Evolutionary conservation across 2,113 vertebrate species (phyloP).

Genomic region (Cololabis saira): DNA sequence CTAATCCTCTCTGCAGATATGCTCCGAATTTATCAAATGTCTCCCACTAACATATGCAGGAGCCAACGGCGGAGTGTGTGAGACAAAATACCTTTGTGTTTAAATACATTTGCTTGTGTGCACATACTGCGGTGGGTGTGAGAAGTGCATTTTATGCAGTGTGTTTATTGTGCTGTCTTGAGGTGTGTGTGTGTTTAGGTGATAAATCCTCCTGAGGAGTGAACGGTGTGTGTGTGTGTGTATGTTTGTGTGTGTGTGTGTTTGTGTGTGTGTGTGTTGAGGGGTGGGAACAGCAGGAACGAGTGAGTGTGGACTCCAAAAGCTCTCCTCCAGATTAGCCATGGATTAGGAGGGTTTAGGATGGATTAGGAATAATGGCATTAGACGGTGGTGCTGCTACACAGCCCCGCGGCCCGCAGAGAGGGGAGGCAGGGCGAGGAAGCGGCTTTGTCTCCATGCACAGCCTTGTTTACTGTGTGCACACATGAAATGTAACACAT

Average conservation of each 20-base stretch:
- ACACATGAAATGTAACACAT: conserved; percentile 38
- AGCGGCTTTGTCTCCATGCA: conserved; percentile 68
- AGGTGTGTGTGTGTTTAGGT: conserved; percentile 43
- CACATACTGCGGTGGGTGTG: conserved; percentile 44
- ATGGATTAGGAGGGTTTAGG: conserved; percentile 80
- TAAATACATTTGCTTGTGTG: conserved; percentile 36
- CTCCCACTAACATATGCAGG: conserved; percentile 76
- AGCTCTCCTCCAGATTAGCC: conserved; percentile 81
- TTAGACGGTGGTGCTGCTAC: conserved; percentile 74
- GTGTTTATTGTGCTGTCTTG: conserved; percentile 49
- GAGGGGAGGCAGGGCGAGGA: conserved; percentile 57
- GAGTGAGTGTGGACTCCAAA: conserved; percentile 73
- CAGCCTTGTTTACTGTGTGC: conserved; percentile 39
- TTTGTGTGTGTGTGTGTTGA: conserved; percentile 39
- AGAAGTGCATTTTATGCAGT: conserved; percentile 40
- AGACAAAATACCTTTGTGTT: conserved; percentile 44
- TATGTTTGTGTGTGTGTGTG: conserved; percentile 43
- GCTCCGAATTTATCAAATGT: conserved; percentile 77
- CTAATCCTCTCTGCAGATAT: conserved; percentile 75
- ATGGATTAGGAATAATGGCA: conserved; percentile 82
- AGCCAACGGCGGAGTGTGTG: conserved; percentile 47
- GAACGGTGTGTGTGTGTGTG: conserved; percentile 33
- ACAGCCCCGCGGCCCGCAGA: conserved; percentile 65
- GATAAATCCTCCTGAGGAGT: conserved; percentile 69
- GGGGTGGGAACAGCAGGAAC: conserved; percentile 72